Conservation (phyloP, 2,113 vertebrate genomes). For the Oxygymnocypris stewartii region DNA sequence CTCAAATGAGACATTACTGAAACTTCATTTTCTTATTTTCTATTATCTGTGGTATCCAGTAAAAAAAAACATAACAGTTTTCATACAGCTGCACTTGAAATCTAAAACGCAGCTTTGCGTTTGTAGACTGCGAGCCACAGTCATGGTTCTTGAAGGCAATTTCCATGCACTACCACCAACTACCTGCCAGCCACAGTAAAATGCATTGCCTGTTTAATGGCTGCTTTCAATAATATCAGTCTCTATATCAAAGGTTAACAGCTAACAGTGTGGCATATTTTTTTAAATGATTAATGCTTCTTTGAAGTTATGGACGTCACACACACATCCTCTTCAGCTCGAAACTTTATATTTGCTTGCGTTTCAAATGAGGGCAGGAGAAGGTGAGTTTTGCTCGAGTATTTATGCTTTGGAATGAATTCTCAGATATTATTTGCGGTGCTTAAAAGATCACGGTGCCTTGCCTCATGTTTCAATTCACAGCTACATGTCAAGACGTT, state of each 20-base stretch:
- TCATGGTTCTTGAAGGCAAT: background rate
- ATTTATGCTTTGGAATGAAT: background rate
- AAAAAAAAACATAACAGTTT: background rate
- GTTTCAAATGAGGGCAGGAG: background rate
- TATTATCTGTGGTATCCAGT: background rate
- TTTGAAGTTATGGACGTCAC: conserved; percentile 8
- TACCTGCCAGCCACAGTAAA: conserved; percentile 13
- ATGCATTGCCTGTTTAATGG: conserved; percentile 21
- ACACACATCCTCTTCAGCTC: background rate
- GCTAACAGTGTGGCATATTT: background rate
- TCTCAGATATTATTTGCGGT: background rate
- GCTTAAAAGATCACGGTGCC: background rate
- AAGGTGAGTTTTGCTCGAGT: background rate
- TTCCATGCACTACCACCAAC: background rate
- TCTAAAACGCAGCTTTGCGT: background rate
- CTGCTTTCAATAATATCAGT: conserved; percentile 11
- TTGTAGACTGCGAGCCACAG: background rate
- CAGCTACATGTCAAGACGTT: background rate
- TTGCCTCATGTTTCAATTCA: conserved; percentile 28
- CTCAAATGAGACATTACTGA: background rate
- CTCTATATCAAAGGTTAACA: conserved; percentile 22
- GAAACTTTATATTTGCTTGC: background rate
- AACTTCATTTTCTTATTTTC: background rate
- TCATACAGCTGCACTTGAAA: background rate
- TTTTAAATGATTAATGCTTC: conserved; percentile 11